Base-by-base conservation (phyloP, 2,797 vertebrate genomes). In the Champsocephalus esox region DNA sequence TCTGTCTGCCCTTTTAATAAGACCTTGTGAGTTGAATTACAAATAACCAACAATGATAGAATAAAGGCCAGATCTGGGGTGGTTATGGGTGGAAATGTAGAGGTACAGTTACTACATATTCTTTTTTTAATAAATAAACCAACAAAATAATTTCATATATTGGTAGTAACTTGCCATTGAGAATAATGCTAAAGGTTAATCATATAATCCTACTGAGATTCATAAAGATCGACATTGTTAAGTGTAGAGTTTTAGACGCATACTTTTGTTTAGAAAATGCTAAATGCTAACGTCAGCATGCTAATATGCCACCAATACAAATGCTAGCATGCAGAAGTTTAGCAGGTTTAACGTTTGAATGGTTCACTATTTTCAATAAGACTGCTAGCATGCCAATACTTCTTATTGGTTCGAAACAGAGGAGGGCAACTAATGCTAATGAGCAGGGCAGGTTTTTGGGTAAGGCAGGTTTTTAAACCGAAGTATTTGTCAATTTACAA, bases 1-100 rank as follows among this genome's bases (percentile, higher is more conserved):
- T 43, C 28, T 3, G n/a, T 52, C 28, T 45, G 61, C 24, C n/a
- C 19, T 44, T 17, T 34, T 12, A 41, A 66, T 38, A 83, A 74
- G 57, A 71, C n/a, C 16, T 44, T 16, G 24, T 38, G 41, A 45
- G 38, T 62, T 28, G 14, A 63, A 41, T 16, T 21, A n/a, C 12
- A 28, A 73, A 41, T 21, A 19, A 45, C 64, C 45, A 9, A 9
- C 21, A 12, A 19, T 3, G 48, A 9, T 12, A 8, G 7, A 52
- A 54, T 13, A 73, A 0, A 66, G 12, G 16, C 12, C 6, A 21
- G 9, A 12, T 5, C 3, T 38, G 54, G 12, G 17, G 4, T 24
- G 41, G 28, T n/a, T 59, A 13, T 16, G 32, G 55, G 14, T 19
- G 28, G 16, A 64, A 7, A 38, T 38, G 12, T 43, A 3, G 12